phyloP scores from a whole-genome alignment of 2,888 invertebrate genomes.

The Lepidocyrtoides sp. region DNA sequence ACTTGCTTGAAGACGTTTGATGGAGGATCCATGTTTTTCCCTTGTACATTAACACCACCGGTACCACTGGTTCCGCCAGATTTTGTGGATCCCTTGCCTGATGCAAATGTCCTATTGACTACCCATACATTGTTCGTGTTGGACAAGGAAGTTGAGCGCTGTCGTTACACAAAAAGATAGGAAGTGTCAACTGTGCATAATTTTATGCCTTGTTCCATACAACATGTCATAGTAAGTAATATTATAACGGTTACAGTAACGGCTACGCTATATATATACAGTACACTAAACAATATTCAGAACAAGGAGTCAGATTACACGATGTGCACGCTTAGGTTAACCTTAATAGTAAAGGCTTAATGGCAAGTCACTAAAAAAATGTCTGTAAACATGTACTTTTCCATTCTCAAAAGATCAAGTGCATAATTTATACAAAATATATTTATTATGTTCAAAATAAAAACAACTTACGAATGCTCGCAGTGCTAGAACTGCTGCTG shows the following conservation, averaged over 20 bases:
- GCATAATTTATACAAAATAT: too few species aligned
- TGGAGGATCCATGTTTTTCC: slow-evolving; percentile 82
- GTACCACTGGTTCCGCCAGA: slow-evolving; percentile 1
- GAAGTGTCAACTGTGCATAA: background rate
- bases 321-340: too few species aligned
- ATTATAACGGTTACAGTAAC: background rate
- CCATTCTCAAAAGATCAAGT: too few species aligned
- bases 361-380: too few species aligned
- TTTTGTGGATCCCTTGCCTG: background rate
- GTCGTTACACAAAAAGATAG: background rate
- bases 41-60: background rate
- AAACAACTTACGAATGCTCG: slow-evolving; percentile 74
- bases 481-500: slow-evolving; percentile 70
- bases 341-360: too few species aligned
- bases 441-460: too few species aligned
- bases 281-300: too few species aligned
- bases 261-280: too few species aligned
- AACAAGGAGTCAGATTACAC: too few species aligned
- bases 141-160: slow-evolving; percentile 47
- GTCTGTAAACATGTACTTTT: too few species aligned
- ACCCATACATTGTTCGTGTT: slow-evolving; percentile 5
- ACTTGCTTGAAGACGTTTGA: slow-evolving; percentile 80
- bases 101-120: slow-evolving; percentile 38
- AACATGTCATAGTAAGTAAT: background rate
- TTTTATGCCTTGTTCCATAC: too few species aligned